Conservation (phyloP, 2,888 invertebrate species). For the Orthosia gothica region DNA sequence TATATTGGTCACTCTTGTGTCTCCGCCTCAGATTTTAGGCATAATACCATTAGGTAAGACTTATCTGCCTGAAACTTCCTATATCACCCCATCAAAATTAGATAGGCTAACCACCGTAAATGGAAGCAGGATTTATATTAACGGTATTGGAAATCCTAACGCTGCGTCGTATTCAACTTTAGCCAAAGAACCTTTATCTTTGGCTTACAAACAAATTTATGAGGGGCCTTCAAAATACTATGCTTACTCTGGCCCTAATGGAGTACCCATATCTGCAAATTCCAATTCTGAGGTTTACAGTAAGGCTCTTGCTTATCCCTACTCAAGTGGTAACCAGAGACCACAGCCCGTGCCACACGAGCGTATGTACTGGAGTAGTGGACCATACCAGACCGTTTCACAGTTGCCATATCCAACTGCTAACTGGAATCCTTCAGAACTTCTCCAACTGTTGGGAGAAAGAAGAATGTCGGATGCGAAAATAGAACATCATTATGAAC, state of each 20-base stretch:
- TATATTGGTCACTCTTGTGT: constrained; percentile 72
- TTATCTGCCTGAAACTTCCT: constrained; percentile 47
- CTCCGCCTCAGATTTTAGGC: constrained; percentile 78
- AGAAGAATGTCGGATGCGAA: constrained; percentile 38
- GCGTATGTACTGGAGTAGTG: constrained; percentile 29
- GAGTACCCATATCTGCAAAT: constrained; percentile 2
- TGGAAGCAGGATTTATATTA: constrained; percentile 4
- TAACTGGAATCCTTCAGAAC: constrained; percentile 24
- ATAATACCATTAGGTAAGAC: constrained; percentile 78
- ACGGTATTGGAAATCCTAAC: constrained; percentile 10
- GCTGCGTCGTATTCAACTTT: background rate
- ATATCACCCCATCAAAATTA: background rate
- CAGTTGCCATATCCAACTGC: constrained; percentile 18
- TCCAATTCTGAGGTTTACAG: background rate
- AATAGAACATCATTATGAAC: constrained; percentile 47
- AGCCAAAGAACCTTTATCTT: constrained; percentile 1
- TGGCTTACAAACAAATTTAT: constrained; percentile 16
- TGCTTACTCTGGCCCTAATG: background rate
- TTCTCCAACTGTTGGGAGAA: background rate
- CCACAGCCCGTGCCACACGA: background rate
- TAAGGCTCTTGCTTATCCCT: background rate
- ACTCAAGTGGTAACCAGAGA: background rate
- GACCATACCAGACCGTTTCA: constrained; percentile 15
- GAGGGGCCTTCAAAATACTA: constrained; percentile 19
- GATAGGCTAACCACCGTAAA: constrained; percentile 3